phyloP scores from a whole-genome alignment of 2,888 invertebrate species.

The Panopea generosa region DNA sequence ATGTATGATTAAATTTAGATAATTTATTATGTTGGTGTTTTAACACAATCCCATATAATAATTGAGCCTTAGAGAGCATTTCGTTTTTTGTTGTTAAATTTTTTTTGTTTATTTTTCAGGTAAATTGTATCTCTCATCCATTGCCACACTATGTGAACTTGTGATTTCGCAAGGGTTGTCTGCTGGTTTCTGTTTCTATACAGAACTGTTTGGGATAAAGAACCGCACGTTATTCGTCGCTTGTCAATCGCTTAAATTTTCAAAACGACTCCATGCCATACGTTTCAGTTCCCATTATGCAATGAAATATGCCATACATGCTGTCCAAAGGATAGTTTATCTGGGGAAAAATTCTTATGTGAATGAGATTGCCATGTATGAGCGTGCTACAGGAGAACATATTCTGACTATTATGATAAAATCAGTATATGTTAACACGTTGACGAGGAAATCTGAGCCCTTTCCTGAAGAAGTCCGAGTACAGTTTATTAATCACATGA shows the following conservation, averaged over 20 bases:
- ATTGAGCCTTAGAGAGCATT: too few species aligned
- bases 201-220: too few species aligned
- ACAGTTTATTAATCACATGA: neutral
- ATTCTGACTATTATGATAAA: slow-evolving; percentile 9
- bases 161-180: too few species aligned
- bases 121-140: slow-evolving; percentile 39
- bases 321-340: slow-evolving; percentile 15
- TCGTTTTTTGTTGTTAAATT: too few species aligned
- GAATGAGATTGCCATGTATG: slow-evolving; percentile 1
- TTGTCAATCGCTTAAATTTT: neutral
- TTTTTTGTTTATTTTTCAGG: slow-evolving; percentile 34
- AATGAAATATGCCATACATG: slow-evolving; percentile 9
- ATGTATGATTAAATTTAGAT: too few species aligned
- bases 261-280: neutral
- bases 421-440: slow-evolving; percentile 18
- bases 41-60: too few species aligned
- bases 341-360: slow-evolving; percentile 31
- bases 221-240: slow-evolving; percentile 9
- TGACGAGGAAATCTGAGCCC: slow-evolving; percentile 20
- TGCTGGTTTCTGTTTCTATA: too few species aligned
- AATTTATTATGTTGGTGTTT: too few species aligned
- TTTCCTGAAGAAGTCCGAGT: slow-evolving; percentile 12
- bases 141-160: slow-evolving; percentile 38
- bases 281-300: neutral
- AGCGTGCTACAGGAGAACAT: slow-evolving; percentile 8